Evolutionary conservation across 2,888 invertebrate genomes (phyloP), one percentile per base, ranked within the genome.

Genomic region (Agonopterix subpropinquella): DNA sequence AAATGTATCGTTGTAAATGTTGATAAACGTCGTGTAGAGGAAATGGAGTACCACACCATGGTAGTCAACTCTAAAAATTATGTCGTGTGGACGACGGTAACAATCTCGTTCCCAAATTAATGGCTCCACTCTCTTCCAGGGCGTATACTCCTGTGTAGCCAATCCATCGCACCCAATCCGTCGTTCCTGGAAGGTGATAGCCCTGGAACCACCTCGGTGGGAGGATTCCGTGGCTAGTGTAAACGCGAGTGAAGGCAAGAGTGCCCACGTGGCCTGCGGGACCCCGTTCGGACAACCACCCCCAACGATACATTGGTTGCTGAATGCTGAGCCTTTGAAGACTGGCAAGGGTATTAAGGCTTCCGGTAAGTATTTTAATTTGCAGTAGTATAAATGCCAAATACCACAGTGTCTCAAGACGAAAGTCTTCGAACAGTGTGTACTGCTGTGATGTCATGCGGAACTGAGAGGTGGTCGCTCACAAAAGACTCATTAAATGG

Each of bases 271-370:
- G 0, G 64, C 73, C 0, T 90, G 91, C 41, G 95, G 95, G 45
- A 73, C 74, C 2, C 91, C 93, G 0, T 89, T 86, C 8, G 97
- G 96, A 0, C 90, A 92, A 45, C 97, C 97, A 0, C 82, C 90
- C 41, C 97, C 97, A 0, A 84, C 86, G 3, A 89, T 96, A 37
- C 92, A 92, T 56, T 98, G 98, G 98, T 86, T 97, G 51, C 91
- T 96, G 48, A 97, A 98, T 70, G 95, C 96, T 0, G 92, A 93
- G 55, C 90, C 92, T 2, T 89, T 96, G 39, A 78, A 83, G 47
- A 89, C 56, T 15, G 79, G 75, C 2, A 77, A 78, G 35, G 77
- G 73, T 3, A 61, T 83, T 8, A 71, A 61, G 39, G 59, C 74
- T 50, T 73, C 75, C 51, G 79, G 87, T 87, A 49, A 72, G 75